phyloP scores from a whole-genome alignment of 2,888 invertebrate genomes.

The Seladonia tumulorum region DNA sequence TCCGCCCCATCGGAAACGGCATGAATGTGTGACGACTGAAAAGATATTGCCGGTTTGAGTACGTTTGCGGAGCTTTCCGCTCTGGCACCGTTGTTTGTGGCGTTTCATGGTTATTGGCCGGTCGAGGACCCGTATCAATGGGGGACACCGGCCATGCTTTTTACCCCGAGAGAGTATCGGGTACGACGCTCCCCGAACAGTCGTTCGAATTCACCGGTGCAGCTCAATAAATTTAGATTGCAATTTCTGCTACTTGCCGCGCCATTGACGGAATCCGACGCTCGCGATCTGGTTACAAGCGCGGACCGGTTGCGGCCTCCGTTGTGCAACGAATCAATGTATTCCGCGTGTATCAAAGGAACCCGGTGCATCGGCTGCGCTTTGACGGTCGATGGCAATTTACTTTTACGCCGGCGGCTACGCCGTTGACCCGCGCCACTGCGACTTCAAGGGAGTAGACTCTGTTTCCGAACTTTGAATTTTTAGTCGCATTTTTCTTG shows the following conservation, averaged over 20 bases:
- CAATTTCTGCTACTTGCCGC: background rate
- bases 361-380: background rate
- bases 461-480: background rate
- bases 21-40: background rate
- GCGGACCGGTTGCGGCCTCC: background rate
- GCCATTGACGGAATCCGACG: background rate
- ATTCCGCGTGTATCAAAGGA: background rate
- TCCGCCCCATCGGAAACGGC: slow-evolving; percentile 8
- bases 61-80: background rate
- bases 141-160: background rate
- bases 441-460: background rate
- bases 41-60: background rate
- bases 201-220: background rate
- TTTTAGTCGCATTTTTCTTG: background rate
- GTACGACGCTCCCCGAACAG: background rate
- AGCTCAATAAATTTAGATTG: slow-evolving; percentile 6
- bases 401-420: background rate
- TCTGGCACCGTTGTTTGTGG: slow-evolving; percentile 16
- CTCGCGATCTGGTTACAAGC: background rate
- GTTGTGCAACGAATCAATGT: background rate
- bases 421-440: background rate
- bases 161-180: background rate
- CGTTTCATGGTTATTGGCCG: slow-evolving; percentile 23
- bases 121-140: background rate
- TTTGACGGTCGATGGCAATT: background rate